Base-by-base conservation (phyloP, 1,140 invertebrate species). In the Cotesia glomerata region DNA sequence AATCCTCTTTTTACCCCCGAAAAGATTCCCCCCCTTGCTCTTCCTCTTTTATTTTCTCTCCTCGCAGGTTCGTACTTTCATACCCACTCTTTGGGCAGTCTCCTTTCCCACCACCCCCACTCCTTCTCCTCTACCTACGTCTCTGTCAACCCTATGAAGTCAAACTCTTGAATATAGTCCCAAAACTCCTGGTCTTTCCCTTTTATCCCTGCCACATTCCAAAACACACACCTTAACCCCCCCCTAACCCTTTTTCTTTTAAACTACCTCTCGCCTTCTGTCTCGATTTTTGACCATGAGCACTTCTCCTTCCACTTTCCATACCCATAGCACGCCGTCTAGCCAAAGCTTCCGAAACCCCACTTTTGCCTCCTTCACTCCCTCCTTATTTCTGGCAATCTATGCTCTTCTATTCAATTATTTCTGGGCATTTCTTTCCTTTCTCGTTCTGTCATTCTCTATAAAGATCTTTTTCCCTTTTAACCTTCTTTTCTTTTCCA, bases 111-210 rank as follows among this genome's bases (percentile, higher is more conserved):
- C 14, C 8, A 34, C 2, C 69, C 62, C 72, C 76, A 77, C 0
- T 26, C 51, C 56, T 35, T 73, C 18, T 75, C 70, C 36, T 74
- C 72, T n/a, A 74, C 11, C 74, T 74, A 77, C 32, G 74, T 77
- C 63, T 77, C 76, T 8, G 59, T 71, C 13, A 75, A 9, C 0
- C 70, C 74, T 67, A 75, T 49, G 8, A 54, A 35, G 14, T 75
- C 74, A 16, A 14, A 71, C 13, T 61, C 34, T 49, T 39, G 16
- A 5, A 77, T 32, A 56, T 62, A 74, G 11, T 73, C 56, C 74
- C 76, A 74, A 34, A 77, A 77, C 1, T 74, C 39, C 45, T 61
- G 26, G 4, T 74, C 74, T 34, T 74, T 72, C 3, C 64, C 64
- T 11, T 54, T 64, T 32, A 74, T 7, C 35, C 73, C 73, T 5